phyloP scores from a whole-genome alignment of 2,797 vertebrate species.

The Simalia tracyae region DNA sequence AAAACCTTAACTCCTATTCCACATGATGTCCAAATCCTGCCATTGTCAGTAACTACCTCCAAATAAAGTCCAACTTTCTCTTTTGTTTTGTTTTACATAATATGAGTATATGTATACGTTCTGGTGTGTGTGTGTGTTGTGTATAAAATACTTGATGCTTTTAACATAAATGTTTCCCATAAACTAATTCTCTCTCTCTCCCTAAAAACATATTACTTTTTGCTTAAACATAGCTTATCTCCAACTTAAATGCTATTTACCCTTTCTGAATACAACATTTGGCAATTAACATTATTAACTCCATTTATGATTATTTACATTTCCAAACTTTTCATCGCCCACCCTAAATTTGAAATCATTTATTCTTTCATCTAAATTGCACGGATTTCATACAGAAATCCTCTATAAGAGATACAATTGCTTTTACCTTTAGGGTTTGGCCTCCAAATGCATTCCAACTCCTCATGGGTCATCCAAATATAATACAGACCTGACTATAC shows the following conservation, averaged over 20 bases:
- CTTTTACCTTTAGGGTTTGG: slow-evolving; percentile 31
- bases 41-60: neutral
- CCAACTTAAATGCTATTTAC: neutral
- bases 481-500: slow-evolving; percentile 36
- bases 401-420: slow-evolving; percentile 1
- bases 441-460: neutral
- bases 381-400: neutral
- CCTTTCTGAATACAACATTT: neutral
- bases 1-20: neutral
- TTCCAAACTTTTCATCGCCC: neutral
- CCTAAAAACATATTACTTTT: neutral
- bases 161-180: too few species aligned
- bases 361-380: neutral
- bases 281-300: neutral
- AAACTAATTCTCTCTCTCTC: neutral
- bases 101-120: neutral
- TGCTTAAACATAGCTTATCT: neutral
- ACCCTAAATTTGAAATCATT: slow-evolving; percentile 17
- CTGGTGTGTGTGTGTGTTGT: neutral
- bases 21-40: neutral
- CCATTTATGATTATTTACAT: neutral
- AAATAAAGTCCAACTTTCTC: neutral
- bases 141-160: too few species aligned
- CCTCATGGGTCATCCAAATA: slow-evolving; percentile 41
- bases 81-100: neutral